Evolutionary conservation across 2,113 vertebrate species (phyloP), one percentile per base, ranked within the genome.

Genomic region (Oryzias javanicus): DNA sequence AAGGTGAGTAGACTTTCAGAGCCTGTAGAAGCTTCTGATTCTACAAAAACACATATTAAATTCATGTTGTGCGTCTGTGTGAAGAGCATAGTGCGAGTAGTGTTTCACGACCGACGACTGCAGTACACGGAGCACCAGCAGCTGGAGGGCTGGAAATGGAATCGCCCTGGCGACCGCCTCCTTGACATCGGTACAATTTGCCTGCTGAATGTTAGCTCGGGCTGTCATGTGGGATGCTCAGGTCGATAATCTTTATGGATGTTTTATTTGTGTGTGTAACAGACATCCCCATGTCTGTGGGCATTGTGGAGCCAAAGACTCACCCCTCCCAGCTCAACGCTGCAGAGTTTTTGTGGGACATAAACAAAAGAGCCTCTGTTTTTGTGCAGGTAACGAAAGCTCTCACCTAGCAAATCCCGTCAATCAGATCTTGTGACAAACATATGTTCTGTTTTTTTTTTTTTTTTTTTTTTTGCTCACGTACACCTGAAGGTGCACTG

Each of bases 271-370:
- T 76, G 35, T 57, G 5, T 66, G 29, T 49, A 47, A 67, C 81
- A 99, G 97, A 99, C 90, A 95, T 99, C 83, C 97, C 97, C 0
- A 95, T 99, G 96, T 99, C 97, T 12, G 96, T 99, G 84, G 97
- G 96, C 44, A 95, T 99, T 72, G 92, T 97, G 7, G 97, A 98
- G 86, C 96, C 96, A 1, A 90, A 96, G 72, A 94, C 96, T 3
- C 96, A 97, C 88, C 92, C 94, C 4, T 95, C 95, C 0, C 96
- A 98, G 70, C 92, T 99, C 19, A 99, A 99, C n/a, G 98, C 97
- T 0, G 96, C 98, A 42, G 97, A 99, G 70, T 99, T 99, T 78
- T 91, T 99, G 2, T 99, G 97, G 97, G 97, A 99, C 68, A 90
- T 96, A 40, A 89, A 94, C 48, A 99, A 99, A 87, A 94, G 96